Evolutionary conservation across 2,888 invertebrate species (phyloP).

Genomic region (Blomia tropicalis): DNA sequence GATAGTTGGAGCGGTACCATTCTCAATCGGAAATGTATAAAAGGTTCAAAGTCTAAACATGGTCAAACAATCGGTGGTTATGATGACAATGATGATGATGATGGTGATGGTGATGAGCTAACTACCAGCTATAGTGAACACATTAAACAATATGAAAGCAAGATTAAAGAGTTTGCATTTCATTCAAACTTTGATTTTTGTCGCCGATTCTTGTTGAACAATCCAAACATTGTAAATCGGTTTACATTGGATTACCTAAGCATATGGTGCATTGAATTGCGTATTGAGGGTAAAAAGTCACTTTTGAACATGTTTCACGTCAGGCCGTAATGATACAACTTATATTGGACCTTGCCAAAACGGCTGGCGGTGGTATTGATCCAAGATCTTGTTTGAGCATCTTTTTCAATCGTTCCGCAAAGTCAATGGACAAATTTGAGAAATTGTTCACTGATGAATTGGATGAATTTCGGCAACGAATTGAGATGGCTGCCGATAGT

Average conservation of each 20-base stretch:
- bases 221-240: background rate
- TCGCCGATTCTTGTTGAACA: conserved; percentile 54
- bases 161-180: conserved; percentile 81
- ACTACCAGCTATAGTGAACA: conserved; percentile 44
- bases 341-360: conserved; percentile 82
- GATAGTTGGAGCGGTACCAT: conserved; percentile 88
- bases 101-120: background rate
- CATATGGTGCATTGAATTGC: conserved; percentile 51
- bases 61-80: conserved; percentile 32
- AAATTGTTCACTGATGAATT: conserved; percentile 86
- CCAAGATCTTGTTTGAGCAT: conserved; percentile 77
- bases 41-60: conserved; percentile 8
- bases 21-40: conserved; percentile 28
- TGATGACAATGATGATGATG: conserved; percentile 24
- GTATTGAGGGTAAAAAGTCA: conserved; percentile 90
- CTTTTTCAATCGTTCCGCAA: conserved; percentile 72
- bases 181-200: conserved; percentile 84
- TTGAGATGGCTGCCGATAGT: conserved; percentile 63
- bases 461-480: conserved; percentile 66
- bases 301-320: conserved; percentile 86
- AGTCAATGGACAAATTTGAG: conserved; percentile 79
- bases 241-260: background rate
- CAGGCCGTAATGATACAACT: conserved; percentile 98
- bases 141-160: conserved; percentile 70
- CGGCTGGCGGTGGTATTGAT: conserved; percentile 69